Evolutionary conservation across 2,888 invertebrate genomes (phyloP).

Genomic region (Tortrix viridana): DNA sequence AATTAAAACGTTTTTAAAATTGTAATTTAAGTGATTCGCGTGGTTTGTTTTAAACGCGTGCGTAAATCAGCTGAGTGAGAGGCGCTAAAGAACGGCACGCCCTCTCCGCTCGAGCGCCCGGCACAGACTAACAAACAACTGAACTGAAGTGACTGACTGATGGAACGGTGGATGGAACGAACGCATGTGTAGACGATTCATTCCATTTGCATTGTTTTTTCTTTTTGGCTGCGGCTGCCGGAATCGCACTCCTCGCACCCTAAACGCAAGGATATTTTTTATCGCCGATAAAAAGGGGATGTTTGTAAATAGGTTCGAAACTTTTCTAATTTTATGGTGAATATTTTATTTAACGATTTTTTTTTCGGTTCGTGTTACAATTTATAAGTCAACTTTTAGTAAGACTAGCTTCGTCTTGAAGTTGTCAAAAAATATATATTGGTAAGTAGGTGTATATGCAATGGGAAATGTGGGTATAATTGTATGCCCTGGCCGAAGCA

Average conservation of each 20-base stretch:
- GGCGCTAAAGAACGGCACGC: slow-evolving; percentile 50
- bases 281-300: slow-evolving; percentile 38
- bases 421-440: no score
- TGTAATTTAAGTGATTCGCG: slow-evolving; percentile 40
- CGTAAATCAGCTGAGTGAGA: slow-evolving; percentile 65
- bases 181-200: slow-evolving; percentile 34
- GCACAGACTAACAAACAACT: slow-evolving; percentile 63
- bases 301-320: slow-evolving; percentile 25
- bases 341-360: background rate
- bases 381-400: background rate
- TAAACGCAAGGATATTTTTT: slow-evolving; percentile 39
- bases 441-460: no score
- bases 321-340: slow-evolving; percentile 15
- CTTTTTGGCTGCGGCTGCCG: slow-evolving; percentile 49
- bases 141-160: slow-evolving; percentile 48
- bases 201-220: slow-evolving; percentile 43
- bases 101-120: slow-evolving; percentile 56
- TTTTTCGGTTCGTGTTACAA: background rate
- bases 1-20: slow-evolving; percentile 32
- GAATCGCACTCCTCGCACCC: slow-evolving; percentile 39
- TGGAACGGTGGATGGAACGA: slow-evolving; percentile 22
- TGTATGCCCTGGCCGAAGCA: no score
- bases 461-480: no score
- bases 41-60: slow-evolving; percentile 63
- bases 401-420: no score